These are phyloP conservation scores for Tubulanus polymorphus DNA, from an alignment of 2,888 invertebrate genomes.

Conservation along the genomic window DNA sequence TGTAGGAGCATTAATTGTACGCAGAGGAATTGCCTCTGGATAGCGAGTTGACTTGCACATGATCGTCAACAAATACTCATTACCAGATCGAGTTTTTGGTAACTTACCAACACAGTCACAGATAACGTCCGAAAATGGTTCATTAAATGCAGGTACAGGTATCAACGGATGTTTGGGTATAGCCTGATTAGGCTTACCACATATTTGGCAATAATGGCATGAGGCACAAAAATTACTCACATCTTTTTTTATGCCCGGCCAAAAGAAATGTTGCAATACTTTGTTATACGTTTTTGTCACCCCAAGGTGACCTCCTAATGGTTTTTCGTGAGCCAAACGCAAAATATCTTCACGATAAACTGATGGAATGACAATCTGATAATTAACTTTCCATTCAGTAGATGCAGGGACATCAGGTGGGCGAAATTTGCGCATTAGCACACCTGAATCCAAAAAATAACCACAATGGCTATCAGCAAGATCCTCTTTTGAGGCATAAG, in stretches of 20 bases:
- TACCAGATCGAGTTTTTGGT: constrained; percentile 14
- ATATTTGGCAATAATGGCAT: too few relatives aligned
- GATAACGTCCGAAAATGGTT: constrained; percentile 11
- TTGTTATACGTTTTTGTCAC: not conserved
- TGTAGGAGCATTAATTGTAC: constrained; percentile 18
- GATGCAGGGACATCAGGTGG: not conserved
- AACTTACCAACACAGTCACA: constrained; percentile 21
- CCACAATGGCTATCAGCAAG: not conserved
- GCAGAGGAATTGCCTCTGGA: constrained; percentile 25
- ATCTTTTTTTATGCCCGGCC: too few relatives aligned
- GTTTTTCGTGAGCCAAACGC: too few relatives aligned
- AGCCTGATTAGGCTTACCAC: too few relatives aligned
- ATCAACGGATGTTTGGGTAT: not conserved
- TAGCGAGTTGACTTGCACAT: constrained; percentile 8
- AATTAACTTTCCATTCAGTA: not conserved
- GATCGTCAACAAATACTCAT: constrained; percentile 17
- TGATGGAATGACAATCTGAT: not conserved
- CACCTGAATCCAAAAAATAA: not conserved
- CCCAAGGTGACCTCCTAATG: too few relatives aligned
- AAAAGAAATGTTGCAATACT: not conserved
- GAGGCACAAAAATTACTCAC: too few relatives aligned
- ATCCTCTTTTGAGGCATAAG: not conserved
- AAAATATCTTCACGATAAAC: not conserved
- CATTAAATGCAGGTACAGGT: constrained; percentile 10
- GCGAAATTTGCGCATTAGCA: not conserved